phyloP scores from a whole-genome alignment of 2,888 invertebrate genomes.

The Mallateleia sp. region DNA sequence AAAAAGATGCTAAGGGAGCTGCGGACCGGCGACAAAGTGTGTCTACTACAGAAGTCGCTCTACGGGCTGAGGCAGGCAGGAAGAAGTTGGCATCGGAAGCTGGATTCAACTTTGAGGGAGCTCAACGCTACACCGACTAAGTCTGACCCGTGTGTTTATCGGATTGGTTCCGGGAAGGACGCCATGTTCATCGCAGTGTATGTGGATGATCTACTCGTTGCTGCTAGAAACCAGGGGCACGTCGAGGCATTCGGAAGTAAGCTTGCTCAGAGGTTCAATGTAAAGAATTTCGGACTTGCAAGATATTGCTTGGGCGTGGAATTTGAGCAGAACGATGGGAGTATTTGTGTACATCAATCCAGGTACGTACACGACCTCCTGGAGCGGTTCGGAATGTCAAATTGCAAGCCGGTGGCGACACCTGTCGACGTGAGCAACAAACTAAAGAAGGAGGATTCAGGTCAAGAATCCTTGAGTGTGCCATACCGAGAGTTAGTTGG shows the following conservation, averaged over 20 bases:
- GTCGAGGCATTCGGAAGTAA: background rate
- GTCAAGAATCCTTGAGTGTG: background rate
- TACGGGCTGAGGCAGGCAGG: conserved; percentile 8
- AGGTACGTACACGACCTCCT: conserved; percentile 1
- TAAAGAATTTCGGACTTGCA: background rate
- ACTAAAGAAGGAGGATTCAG: background rate
- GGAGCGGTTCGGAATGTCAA: background rate
- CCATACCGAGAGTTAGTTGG: conserved; percentile 15
- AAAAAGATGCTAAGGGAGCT: background rate
- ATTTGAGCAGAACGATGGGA: background rate
- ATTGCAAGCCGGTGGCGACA: conserved; percentile 10
- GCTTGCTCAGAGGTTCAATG: background rate
- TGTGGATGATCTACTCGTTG: background rate
- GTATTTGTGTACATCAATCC: background rate
- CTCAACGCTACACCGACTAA: background rate
- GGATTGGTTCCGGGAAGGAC: background rate
- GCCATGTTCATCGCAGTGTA: background rate
- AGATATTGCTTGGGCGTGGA: background rate
- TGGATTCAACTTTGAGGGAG: background rate
- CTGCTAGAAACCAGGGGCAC: background rate
- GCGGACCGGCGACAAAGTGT: background rate
- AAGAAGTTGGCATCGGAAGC: background rate
- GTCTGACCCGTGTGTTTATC: background rate
- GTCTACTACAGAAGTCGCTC: background rate
- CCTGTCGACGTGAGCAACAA: background rate